These are phyloP conservation scores for Sciaenops ocellatus DNA, from an alignment of 2,797 vertebrate species.

Conservation along the genomic window DNA sequence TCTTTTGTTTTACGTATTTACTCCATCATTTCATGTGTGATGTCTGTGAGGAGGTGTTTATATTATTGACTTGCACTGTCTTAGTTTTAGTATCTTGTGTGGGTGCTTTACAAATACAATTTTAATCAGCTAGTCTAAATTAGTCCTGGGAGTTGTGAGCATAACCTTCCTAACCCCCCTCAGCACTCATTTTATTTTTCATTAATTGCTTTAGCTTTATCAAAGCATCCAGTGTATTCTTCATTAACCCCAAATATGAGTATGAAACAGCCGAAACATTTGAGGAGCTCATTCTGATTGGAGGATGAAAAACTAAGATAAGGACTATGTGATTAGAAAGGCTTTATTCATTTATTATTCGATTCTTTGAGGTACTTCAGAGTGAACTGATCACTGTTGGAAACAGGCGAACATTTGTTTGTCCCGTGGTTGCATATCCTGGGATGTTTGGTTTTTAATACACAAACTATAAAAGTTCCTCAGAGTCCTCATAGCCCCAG, in stretches of 20 bases:
- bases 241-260: slow-evolving; percentile 37
- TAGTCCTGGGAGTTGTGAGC: slow-evolving; percentile 24
- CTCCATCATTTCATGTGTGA: background rate
- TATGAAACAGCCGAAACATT: slow-evolving; percentile 1
- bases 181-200: slow-evolving; percentile 41
- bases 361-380: background rate
- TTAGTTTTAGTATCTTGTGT: background rate
- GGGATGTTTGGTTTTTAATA: background rate
- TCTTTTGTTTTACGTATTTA: background rate
- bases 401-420: background rate
- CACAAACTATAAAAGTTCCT: background rate
- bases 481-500: background rate
- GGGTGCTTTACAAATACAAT: background rate
- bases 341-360: background rate
- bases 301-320: background rate
- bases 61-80: background rate
- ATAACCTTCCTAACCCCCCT: slow-evolving; percentile 21
- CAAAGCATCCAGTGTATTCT: slow-evolving; percentile 20
- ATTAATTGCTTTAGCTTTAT: slow-evolving; percentile 42
- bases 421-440: background rate
- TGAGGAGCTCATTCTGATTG: slow-evolving; percentile 14
- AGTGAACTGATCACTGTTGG: background rate
- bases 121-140: slow-evolving; percentile 16
- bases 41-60: background rate
- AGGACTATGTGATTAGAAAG: background rate